These are phyloP conservation scores for Drosophila melanica DNA, from an alignment of 1,140 invertebrate genomes.

Conservation along the genomic window DNA sequence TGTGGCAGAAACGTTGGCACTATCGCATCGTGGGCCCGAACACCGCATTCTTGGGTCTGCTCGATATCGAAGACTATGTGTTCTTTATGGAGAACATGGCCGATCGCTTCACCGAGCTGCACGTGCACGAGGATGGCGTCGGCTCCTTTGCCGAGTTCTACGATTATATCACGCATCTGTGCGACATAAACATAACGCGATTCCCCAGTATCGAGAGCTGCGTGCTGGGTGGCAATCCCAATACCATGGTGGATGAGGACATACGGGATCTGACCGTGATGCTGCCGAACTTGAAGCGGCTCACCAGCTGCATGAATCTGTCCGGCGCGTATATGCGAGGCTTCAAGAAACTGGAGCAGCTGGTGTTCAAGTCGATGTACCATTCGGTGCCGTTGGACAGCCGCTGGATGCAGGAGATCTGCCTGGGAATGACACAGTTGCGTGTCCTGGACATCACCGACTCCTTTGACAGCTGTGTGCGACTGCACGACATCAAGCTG, in stretches of 20 bases:
- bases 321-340: slow-evolving; percentile 52
- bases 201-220: slow-evolving; percentile 58
- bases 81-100: slow-evolving; percentile 74
- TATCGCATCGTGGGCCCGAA: slow-evolving; percentile 59
- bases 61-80: slow-evolving; percentile 69
- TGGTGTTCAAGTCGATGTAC: slow-evolving; percentile 65
- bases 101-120: slow-evolving; percentile 55
- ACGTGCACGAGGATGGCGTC: slow-evolving; percentile 64
- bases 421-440: slow-evolving; percentile 49
- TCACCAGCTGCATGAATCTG: slow-evolving; percentile 68
- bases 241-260: slow-evolving; percentile 59
- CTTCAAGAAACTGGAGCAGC: slow-evolving; percentile 63
- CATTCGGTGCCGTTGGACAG: slow-evolving; percentile 64
- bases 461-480: slow-evolving; percentile 59
- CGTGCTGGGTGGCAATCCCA: slow-evolving; percentile 53
- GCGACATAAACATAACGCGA: slow-evolving; percentile 54
- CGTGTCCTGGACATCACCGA: slow-evolving; percentile 66
- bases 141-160: slow-evolving; percentile 66
- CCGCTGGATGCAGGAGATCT: slow-evolving; percentile 65
- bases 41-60: slow-evolving; percentile 47
- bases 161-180: slow-evolving; percentile 64
- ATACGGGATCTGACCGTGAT: slow-evolving; percentile 55
- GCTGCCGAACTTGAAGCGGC: slow-evolving; percentile 60
- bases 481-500: slow-evolving; percentile 59
- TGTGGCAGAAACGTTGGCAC: slow-evolving; percentile 52